Base-by-base conservation (phyloP, 2,113 vertebrate species). In the Varanus salvator region DNA sequence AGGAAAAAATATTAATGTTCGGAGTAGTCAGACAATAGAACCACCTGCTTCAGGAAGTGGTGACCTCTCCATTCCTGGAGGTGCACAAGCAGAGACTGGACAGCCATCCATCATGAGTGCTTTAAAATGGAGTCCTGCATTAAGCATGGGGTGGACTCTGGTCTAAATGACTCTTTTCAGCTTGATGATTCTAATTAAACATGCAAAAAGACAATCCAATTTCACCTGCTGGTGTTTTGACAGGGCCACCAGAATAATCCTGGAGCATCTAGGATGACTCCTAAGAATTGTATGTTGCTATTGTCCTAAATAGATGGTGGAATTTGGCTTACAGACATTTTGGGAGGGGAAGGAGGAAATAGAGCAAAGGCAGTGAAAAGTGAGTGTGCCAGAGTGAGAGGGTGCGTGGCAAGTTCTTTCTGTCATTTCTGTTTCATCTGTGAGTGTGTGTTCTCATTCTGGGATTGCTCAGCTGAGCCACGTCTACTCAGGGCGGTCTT, bases 391-490 rank as follows among this genome's bases (percentile, higher is more conserved):
- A 85, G 88, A 92, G 74, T 85, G 74, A 27, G 88, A 74, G 88
- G 23, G 88, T 85, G 57, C 52, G 85, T 87, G 76, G 60, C 89
- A 93, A 92, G 2, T 78, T 93, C 90, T 66, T 91, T 66, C 91
- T 90, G 91, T 93, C 92, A 91, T 87, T 38, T 71, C n/a, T 92
- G 57, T 71, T 85, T 38, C 23, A 9, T 91, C 77, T 75, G 77
- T 82, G 84, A 85, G 69, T 75, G 0, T 4, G 34, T 44, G 86
- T 52, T 72, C 64, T 50, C 48, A 15, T 88, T 88, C 93, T 91
- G 92, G 91, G 31, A 57, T 29, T 80, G 80, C 68, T 90, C 93
- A 96, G 96, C 57, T 88, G 93, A 96, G 97, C 97, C 97, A 97
- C 96, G 96, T 95, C 96, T 97, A 50, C 97, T 91, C 92, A 80